Conservation (phyloP, 2,113 vertebrate genomes). For the Coreoperca whiteheadi region DNA sequence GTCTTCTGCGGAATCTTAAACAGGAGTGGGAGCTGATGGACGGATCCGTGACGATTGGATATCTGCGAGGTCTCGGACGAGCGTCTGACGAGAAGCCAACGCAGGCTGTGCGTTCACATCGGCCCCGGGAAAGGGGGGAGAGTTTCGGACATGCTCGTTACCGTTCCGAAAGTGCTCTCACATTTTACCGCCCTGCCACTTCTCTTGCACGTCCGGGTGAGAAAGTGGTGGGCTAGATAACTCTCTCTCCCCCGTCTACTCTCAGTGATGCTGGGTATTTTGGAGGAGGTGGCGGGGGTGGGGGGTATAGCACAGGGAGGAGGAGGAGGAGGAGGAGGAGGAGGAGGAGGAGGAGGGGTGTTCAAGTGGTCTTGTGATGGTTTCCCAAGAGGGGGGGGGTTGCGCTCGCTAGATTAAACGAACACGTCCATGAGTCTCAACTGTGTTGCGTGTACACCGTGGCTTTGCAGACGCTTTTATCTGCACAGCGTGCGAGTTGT, state of each 20-base stretch:
- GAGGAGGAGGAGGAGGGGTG: slow-evolving; percentile 18
- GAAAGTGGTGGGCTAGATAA: background rate
- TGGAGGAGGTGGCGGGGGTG: slow-evolving; percentile 17
- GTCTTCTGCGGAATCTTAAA: slow-evolving; percentile 72
- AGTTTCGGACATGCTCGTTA: slow-evolving; percentile 47
- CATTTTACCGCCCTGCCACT: slow-evolving; percentile 42
- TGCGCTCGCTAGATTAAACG: slow-evolving; percentile 6
- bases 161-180: slow-evolving; percentile 35
- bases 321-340: slow-evolving; percentile 15
- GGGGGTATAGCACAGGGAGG: slow-evolving; percentile 19
- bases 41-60: slow-evolving; percentile 67
- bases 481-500: too few relatives aligned
- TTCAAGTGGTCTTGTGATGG: slow-evolving; percentile 64
- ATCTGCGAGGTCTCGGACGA: slow-evolving; percentile 52
- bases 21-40: slow-evolving; percentile 49
- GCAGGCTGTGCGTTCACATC: slow-evolving; percentile 58
- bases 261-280: slow-evolving; percentile 33
- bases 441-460: background rate
- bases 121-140: slow-evolving; percentile 35
- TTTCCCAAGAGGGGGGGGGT: slow-evolving; percentile 18
- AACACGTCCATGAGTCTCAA: background rate
- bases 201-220: slow-evolving; percentile 14
- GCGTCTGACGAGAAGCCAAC: slow-evolving; percentile 59
- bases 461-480: background rate
- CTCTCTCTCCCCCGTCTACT: slow-evolving; percentile 18